Conservation (phyloP, 2,797 vertebrate genomes). For the Periparus ater region DNA sequence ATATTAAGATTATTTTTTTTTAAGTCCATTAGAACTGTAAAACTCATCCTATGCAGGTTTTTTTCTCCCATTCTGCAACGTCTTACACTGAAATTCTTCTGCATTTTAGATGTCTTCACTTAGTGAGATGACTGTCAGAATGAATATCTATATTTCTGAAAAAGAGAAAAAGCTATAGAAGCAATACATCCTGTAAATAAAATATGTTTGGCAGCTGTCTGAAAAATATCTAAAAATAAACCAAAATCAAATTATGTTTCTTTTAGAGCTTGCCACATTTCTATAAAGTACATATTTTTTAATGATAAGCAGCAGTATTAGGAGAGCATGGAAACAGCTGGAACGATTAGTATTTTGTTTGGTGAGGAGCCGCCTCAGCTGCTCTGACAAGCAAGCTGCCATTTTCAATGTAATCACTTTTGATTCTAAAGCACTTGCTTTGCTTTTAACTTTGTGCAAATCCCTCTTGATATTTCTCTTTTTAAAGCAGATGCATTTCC, state of each 20-base stretch:
- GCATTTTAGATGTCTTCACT: not conserved
- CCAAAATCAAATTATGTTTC: not conserved
- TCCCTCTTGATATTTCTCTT: slow-evolving; percentile 51
- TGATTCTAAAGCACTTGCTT: slow-evolving; percentile 48
- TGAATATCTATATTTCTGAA: not conserved
- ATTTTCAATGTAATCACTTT: slow-evolving; percentile 45
- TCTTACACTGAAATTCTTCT: not conserved
- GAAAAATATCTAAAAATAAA: not conserved
- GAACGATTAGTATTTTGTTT: not conserved
- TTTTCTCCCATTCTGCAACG: not conserved
- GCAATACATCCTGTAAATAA: not conserved
- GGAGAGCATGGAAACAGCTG: slow-evolving; percentile 31
- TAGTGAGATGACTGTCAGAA: not conserved
- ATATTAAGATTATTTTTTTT: not conserved
- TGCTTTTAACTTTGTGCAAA: slow-evolving; percentile 61
- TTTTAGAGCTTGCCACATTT: not conserved
- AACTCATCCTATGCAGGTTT: not conserved
- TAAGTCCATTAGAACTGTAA: not conserved
- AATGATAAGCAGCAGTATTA: not conserved
- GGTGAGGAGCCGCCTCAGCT: not conserved
- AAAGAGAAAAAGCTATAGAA: not conserved
- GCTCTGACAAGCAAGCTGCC: slow-evolving; percentile 33
- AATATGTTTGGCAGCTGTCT: not conserved
- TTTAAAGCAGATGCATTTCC: slow-evolving; percentile 49
- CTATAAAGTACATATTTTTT: not conserved